These are phyloP conservation scores for Psilopsiagon aymara DNA, from an alignment of 2,113 vertebrate species.

Conservation along the genomic window DNA sequence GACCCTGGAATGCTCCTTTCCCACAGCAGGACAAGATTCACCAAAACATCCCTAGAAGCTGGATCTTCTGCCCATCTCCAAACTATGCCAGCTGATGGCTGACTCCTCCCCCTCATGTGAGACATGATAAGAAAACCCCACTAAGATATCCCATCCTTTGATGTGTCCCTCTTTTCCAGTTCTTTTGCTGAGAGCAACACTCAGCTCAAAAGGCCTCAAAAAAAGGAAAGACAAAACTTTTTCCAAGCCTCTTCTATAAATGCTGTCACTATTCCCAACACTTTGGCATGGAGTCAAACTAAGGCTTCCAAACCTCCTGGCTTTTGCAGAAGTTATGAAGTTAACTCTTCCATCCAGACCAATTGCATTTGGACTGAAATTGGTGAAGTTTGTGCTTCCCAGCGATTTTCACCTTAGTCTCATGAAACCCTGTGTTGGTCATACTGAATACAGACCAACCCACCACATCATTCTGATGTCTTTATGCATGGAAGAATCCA, in stretches of 20 bases:
- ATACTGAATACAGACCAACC: not conserved
- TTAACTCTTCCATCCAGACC: not conserved
- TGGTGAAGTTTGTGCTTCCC: not conserved
- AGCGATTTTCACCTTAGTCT: not conserved
- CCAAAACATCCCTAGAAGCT: too few species aligned
- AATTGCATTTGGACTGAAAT: not conserved
- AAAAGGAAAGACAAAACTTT: not conserved
- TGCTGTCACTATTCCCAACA: not conserved
- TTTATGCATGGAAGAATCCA: not conserved
- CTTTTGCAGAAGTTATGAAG: not conserved
- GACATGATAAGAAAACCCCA: not conserved
- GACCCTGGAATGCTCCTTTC: not conserved
- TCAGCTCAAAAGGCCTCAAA: not conserved
- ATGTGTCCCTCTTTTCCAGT: not conserved
- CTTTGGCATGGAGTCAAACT: not conserved
- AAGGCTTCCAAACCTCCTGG: not conserved
- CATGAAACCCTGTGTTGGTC: not conserved
- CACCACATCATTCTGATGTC: not conserved
- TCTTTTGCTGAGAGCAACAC: not conserved
- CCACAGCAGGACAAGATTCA: rapidly evolving
- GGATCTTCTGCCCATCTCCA: not conserved
- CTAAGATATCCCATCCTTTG: not conserved
- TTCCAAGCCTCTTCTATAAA: not conserved
- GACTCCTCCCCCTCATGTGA: not conserved
- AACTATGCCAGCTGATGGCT: rapidly evolving